Conservation (phyloP, 2,888 invertebrate genomes). For the Blastobasis lacticolella region DNA sequence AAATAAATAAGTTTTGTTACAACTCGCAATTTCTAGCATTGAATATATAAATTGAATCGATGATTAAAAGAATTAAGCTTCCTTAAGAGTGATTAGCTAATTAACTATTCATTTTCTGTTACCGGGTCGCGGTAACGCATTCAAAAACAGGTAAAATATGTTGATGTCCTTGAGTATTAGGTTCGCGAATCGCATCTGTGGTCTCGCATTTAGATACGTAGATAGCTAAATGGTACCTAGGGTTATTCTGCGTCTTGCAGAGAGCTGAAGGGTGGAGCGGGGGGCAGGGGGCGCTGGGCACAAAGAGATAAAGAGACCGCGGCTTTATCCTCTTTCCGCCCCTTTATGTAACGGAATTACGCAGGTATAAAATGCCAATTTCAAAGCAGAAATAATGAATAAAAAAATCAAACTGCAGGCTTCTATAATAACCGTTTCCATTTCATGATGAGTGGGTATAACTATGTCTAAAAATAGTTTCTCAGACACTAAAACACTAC, state of each 20-base stretch:
- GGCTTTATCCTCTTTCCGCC: constrained; percentile 19
- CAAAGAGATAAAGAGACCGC: constrained; percentile 12
- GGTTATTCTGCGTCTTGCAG: constrained; percentile 1
- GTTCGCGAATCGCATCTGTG: constrained; percentile 17
- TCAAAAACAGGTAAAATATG: constrained; percentile 12
- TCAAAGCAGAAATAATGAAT: neutral
- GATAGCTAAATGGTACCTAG: too few relatives aligned
- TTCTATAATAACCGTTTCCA: neutral
- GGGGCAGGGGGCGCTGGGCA: constrained; percentile 7
- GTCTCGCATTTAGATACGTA: constrained; percentile 4
- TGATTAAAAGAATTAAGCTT: too few relatives aligned
- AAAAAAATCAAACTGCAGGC: neutral
- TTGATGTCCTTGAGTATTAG: constrained; percentile 20
- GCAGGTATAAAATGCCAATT: constrained; percentile 19
- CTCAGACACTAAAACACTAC: too few relatives aligned
- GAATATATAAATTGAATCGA: too few relatives aligned
- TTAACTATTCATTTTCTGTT: too few relatives aligned
- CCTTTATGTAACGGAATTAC: constrained; percentile 23
- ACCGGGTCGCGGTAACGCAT: neutral
- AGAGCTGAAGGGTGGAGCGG: neutral
- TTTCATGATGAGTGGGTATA: too few relatives aligned
- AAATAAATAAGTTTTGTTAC: constrained; percentile 25
- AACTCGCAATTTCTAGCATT: too few relatives aligned
- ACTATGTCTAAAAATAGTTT: too few relatives aligned
- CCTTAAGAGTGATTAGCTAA: too few relatives aligned